Percentiles rank a stretch among this genome's conserved stretches.
These are phyloP conservation scores for Drosophila nigrodunni DNA, from an alignment of 1,140 invertebrate species.

Conservation along the genomic window DNA sequence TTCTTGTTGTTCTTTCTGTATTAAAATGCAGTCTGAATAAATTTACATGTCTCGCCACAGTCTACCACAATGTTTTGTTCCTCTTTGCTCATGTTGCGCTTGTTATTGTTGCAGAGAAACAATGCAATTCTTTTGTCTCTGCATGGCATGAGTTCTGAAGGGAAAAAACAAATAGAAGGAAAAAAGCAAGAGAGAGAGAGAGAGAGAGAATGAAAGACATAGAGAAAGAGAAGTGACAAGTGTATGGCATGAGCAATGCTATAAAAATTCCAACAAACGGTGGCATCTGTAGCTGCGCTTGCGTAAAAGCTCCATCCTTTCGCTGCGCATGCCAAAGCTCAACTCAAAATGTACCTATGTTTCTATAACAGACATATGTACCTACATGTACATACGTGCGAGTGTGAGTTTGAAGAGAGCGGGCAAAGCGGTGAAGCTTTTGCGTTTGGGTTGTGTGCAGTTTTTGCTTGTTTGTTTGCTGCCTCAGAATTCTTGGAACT, in stretches of 20 bases:
- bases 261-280: constrained; percentile 67
- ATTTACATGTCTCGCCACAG: constrained; percentile 73
- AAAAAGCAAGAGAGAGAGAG: background rate
- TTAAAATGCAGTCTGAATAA: constrained; percentile 75
- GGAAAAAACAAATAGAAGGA: background rate
- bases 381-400: background rate
- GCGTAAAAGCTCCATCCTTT: constrained; percentile 68
- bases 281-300: constrained; percentile 57
- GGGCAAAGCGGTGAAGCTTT: constrained; percentile 6
- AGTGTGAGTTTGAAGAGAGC: background rate
- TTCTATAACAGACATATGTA: background rate
- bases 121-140: constrained; percentile 49
- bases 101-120: constrained; percentile 24
- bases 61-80: constrained; percentile 36
- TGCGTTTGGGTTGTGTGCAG: constrained; percentile 40
- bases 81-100: constrained; percentile 9
- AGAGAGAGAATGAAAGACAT: background rate
- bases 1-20: constrained; percentile 47
- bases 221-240: constrained; percentile 23
- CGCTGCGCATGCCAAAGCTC: constrained; percentile 66
- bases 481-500: constrained; percentile 71
- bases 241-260: constrained; percentile 71
- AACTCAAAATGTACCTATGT: background rate
- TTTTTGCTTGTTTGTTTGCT: constrained; percentile 64
- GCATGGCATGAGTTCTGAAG: constrained; percentile 5